These are phyloP conservation scores for Oligia fasciuncula DNA, from an alignment of 2,888 invertebrate species.

Conservation along the genomic window DNA sequence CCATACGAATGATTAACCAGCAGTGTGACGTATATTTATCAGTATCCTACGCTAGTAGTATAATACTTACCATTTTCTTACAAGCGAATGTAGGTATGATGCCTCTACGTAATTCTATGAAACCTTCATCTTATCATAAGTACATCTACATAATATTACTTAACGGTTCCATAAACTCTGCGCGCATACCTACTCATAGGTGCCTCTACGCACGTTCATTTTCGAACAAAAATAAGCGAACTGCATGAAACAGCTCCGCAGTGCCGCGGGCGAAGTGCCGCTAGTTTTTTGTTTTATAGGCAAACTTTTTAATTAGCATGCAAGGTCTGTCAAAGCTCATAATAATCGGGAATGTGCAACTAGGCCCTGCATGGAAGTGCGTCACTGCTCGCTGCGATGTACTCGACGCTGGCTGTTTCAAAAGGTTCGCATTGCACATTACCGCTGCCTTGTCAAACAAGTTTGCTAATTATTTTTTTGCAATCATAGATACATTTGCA, in stretches of 20 bases:
- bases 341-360: slow-evolving; percentile 70
- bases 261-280: slow-evolving; percentile 46
- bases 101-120: slow-evolving; percentile 24
- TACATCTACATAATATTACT: slow-evolving; percentile 20
- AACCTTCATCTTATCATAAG: slow-evolving; percentile 41
- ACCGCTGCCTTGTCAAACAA: slow-evolving; percentile 55
- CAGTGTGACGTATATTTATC: slow-evolving; percentile 69
- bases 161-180: slow-evolving; percentile 41
- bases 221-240: slow-evolving; percentile 47
- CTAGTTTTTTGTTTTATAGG: slow-evolving; percentile 60
- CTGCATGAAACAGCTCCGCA: slow-evolving; percentile 44
- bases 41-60: slow-evolving; percentile 6
- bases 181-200: slow-evolving; percentile 10
- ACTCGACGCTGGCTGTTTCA: slow-evolving; percentile 51
- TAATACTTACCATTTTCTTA: slow-evolving; percentile 6
- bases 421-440: slow-evolving; percentile 58
- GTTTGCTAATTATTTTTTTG: slow-evolving; percentile 62
- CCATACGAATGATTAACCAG: slow-evolving; percentile 70
- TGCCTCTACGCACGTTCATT: slow-evolving; percentile 36
- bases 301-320: slow-evolving; percentile 78
- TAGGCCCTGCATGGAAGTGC: slow-evolving; percentile 52
- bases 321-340: slow-evolving; percentile 79
- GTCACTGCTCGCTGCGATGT: slow-evolving; percentile 43
- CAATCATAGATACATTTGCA: slow-evolving; percentile 52
- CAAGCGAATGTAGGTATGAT: background rate